Percentiles rank a stretch among this genome's conserved stretches.
phyloP scores from a whole-genome alignment of 2,888 invertebrate species.

The Lepidonotus clava region DNA sequence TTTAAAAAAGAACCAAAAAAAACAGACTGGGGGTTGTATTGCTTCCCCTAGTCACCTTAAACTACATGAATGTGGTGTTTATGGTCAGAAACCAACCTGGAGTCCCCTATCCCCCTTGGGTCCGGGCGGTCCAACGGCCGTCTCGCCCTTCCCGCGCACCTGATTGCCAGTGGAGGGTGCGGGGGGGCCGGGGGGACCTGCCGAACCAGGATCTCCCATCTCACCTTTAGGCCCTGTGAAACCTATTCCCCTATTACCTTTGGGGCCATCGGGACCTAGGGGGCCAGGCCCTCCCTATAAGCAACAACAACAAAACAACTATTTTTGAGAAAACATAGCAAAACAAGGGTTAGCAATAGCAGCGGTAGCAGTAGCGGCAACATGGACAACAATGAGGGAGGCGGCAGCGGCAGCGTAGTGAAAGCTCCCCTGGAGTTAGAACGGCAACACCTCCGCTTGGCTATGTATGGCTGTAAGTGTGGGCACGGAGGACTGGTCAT shows the following conservation, averaged over 20 bases:
- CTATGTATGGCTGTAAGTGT: not conserved
- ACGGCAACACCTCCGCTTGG: not conserved
- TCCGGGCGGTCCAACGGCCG: slow-evolving; percentile 56
- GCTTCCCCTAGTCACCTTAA: too few relatives aligned
- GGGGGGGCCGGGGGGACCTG: slow-evolving; percentile 59
- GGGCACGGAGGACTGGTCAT: not conserved
- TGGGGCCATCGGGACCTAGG: slow-evolving; percentile 75
- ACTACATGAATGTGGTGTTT: not conserved
- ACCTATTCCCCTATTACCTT: slow-evolving; percentile 73
- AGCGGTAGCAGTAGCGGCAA: slow-evolving; percentile 10
- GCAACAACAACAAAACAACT: slow-evolving; percentile 35
- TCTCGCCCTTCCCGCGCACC: slow-evolving; percentile 4
- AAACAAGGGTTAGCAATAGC: not conserved
- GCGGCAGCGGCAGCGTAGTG: not conserved
- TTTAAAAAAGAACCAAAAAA: too few relatives aligned
- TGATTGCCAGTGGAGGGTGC: not conserved
- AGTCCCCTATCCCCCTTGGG: slow-evolving; percentile 54
- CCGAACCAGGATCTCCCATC: slow-evolving; percentile 63
- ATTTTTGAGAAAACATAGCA: not conserved
- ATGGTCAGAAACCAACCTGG: slow-evolving; percentile 41
- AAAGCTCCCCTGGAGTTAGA: not conserved
- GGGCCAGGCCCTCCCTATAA: slow-evolving; percentile 52
- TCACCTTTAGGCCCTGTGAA: slow-evolving; percentile 66
- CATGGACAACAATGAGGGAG: slow-evolving; percentile 16
- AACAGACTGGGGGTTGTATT: too few relatives aligned